Conservation (phyloP, 2,797 vertebrate species). For the Chrysolophus pictus region DNA sequence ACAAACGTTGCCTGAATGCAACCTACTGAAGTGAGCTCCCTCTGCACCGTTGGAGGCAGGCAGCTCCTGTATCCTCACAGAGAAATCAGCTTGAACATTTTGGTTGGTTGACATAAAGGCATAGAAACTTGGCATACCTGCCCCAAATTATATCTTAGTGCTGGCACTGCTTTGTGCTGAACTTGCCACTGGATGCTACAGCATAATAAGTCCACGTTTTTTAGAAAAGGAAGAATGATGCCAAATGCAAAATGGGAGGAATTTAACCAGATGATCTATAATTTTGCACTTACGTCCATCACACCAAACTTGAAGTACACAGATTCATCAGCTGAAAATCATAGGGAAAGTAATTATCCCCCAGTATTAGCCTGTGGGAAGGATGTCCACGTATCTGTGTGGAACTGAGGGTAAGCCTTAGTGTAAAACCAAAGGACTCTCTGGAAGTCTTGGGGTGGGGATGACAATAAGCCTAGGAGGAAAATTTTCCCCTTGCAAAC, state of each 20-base stretch:
- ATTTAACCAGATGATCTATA: too few relatives aligned
- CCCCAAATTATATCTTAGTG: not conserved
- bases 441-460: not conserved
- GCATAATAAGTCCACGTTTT: not conserved
- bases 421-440: not conserved
- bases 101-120: rapidly evolving
- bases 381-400: rapidly evolving
- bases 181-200: not conserved
- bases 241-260: not conserved
- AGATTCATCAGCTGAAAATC: not conserved
- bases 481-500: not conserved
- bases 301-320: rapidly evolving
- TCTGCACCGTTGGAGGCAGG: not conserved
- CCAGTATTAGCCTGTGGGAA: not conserved
- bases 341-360: not conserved
- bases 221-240: not conserved
- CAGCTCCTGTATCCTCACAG: not conserved
- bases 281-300: not conserved
- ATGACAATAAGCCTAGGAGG: too few relatives aligned
- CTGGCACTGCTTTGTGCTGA: not conserved
- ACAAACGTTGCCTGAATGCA: not conserved
- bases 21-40: not conserved
- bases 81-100: not conserved
- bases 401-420: not conserved
- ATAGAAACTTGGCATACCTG: rapidly evolving